These are phyloP conservation scores for human DNA, from an alignment of 2,113 vertebrate species.

Conservation along the genomic window GRCh38 chr14:69677501-69678000, in stretches of 20 bases:
- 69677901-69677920: neutral
- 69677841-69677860: neutral
- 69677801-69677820: neutral
- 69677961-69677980: neutral
- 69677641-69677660: no score
- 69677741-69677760: neutral
- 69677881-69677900: neutral
- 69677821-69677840: conserved; percentile 1
- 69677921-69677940: neutral
- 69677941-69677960: neutral
- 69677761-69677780: neutral
- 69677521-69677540: no score
- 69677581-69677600: neutral
- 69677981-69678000: neutral
- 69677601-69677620: neutral
- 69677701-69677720: neutral
- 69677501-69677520: no score
- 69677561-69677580: neutral
- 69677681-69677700: neutral
- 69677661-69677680: neutral
- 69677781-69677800: conserved; percentile 21
- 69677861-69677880: neutral
- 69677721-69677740: neutral
- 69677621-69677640: neutral
- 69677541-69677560: no score